A percentile compares a stretch with the other conserved stretches of the same genome.
These are phyloP conservation scores for Setipinna tenuifilis DNA, from an alignment of 2,797 vertebrate genomes.

Conservation along the genomic window DNA sequence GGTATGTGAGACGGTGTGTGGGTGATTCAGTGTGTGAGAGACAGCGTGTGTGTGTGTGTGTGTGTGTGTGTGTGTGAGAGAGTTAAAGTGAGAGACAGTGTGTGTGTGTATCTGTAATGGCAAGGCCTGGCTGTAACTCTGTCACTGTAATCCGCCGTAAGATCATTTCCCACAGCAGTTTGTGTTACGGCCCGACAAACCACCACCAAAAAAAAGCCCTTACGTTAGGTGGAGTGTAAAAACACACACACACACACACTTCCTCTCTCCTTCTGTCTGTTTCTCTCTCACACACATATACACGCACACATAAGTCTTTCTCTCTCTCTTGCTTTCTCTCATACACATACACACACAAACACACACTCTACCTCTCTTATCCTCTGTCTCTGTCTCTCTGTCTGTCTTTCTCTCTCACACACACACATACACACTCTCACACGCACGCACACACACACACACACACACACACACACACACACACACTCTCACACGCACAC, in stretches of 20 bases:
- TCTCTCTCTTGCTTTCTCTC: too few species aligned
- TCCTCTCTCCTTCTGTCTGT: too few species aligned
- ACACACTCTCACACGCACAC: not conserved
- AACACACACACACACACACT: too few species aligned
- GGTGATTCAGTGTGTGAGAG: not conserved
- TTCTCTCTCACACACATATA: not conserved
- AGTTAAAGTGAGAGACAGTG: not conserved
- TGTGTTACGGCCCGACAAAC: constrained; percentile 29
- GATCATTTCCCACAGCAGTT: constrained; percentile 38
- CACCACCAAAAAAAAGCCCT: constrained; percentile 32
- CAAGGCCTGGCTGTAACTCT: constrained; percentile 33
- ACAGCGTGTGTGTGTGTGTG: not conserved
- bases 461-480: not conserved
- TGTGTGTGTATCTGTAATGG: constrained; percentile 18
- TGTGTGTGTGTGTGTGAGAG: constrained; percentile 35
- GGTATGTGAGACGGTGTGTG: not conserved
- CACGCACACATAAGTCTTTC: too few species aligned
- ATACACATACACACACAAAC: not conserved
- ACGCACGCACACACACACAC: not conserved
- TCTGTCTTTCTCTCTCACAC: too few species aligned
- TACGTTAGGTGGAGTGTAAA: not conserved
- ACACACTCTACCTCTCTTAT: too few species aligned
- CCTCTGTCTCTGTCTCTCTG: too few species aligned
- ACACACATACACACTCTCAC: not conserved
- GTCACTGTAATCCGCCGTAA: constrained; percentile 25